Evolutionary conservation across 2,888 invertebrate species (phyloP).

Genomic region (Drosophila engyochracea): DNA sequence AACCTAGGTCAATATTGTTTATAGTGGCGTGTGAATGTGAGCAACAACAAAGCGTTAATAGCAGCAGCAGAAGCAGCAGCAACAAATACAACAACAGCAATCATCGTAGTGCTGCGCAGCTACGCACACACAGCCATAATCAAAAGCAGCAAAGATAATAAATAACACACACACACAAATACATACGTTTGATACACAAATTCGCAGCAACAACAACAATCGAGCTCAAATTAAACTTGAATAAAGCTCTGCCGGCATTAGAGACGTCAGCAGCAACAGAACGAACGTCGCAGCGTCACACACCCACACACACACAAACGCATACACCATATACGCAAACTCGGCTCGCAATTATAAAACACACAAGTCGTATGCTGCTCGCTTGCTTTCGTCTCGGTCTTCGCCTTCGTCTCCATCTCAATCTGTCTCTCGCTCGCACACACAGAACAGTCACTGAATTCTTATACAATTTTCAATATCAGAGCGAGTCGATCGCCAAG

Average conservation of each 20-base stretch:
- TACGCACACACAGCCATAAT: conserved; percentile 30
- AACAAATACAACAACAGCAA: conserved; percentile 45
- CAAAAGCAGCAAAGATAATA: conserved; percentile 51
- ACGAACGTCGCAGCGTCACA: conserved; percentile 34
- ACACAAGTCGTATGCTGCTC: conserved; percentile 30
- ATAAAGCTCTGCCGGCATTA: conserved; percentile 45
- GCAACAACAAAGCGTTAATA: conserved; percentile 56
- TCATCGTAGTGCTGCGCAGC: conserved; percentile 37
- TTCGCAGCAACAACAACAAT: conserved; percentile 39
- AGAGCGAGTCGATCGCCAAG: conserved; percentile 42
- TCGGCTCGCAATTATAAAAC: conserved; percentile 43
- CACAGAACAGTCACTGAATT: conserved; percentile 44
- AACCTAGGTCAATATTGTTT: conserved; percentile 85
- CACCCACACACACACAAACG: conserved; percentile 40
- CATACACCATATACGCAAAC: neutral
- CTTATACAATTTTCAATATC: conserved; percentile 65
- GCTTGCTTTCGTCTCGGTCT: neutral
- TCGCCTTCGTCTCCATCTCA: neutral
- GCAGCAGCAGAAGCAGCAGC: conserved; percentile 22
- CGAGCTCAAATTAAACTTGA: conserved; percentile 67
- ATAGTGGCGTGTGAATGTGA: conserved; percentile 82
- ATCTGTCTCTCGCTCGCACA: conserved; percentile 9
- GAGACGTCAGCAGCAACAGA: conserved; percentile 39
- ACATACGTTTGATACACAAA: conserved; percentile 50
- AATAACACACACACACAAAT: conserved; percentile 19